Evolutionary conservation across 37 sponge, comb jelly and placozoan genomes (phyloP).

Genomic region (Amphimedon queenslandica): DNA sequence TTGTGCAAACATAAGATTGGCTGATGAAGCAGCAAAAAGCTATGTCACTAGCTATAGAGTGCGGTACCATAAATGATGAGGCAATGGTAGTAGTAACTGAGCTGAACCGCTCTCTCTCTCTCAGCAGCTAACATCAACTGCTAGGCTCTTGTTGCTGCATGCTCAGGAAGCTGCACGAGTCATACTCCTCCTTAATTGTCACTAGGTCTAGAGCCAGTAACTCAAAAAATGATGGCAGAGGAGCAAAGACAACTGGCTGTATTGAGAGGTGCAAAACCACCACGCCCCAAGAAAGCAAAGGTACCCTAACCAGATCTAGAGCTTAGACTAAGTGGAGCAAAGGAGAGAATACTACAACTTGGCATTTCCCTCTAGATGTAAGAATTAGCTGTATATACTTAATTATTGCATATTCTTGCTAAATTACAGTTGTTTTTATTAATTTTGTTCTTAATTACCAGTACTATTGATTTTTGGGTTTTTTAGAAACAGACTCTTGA

Average conservation of each 20-base stretch:
- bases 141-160: slow-evolving; percentile 2
- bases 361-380: slow-evolving; percentile 38
- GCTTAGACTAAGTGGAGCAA: slow-evolving; percentile 23
- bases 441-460: not conserved
- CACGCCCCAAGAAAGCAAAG: slow-evolving; percentile 24
- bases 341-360: slow-evolving; percentile 17
- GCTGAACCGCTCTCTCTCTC: slow-evolving; percentile 9
- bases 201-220: slow-evolving; percentile 20
- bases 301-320: slow-evolving; percentile 31
- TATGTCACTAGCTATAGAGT: not conserved
- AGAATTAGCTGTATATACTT: slow-evolving; percentile 22
- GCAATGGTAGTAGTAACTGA: slow-evolving; percentile 16
- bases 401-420: not conserved
- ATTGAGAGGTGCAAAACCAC: not conserved
- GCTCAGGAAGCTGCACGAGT: slow-evolving; percentile 9
- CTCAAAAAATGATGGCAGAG: not conserved
- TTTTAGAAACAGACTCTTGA: slow-evolving; percentile 32
- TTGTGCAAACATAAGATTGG: slow-evolving; percentile 51
- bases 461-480: not conserved
- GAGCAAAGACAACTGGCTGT: not conserved
- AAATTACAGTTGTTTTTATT: not conserved
- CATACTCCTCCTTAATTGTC: slow-evolving; percentile 7
- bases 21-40: slow-evolving; percentile 20
- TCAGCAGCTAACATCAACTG: slow-evolving; percentile 13
- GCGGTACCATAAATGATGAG: not conserved